Percentiles rank a stretch among this genome's conserved stretches.
phyloP scores from a whole-genome alignment of 2,797 vertebrate genomes.

The Anniella stebbinsi region DNA sequence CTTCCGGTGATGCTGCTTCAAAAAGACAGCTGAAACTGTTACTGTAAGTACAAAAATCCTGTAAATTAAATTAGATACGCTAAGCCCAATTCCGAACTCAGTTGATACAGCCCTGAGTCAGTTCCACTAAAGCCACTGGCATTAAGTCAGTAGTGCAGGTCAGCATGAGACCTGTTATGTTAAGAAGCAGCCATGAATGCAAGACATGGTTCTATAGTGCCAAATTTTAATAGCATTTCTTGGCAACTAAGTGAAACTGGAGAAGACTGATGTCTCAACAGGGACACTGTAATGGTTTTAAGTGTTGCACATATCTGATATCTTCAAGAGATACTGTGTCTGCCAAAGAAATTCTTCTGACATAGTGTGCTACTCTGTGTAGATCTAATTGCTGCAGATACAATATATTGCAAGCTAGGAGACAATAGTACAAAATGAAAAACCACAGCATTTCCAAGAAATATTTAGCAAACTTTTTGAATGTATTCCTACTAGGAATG shows the following conservation, averaged over 20 bases:
- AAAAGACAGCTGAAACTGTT: background rate
- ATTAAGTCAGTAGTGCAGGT: slow-evolving; percentile 30
- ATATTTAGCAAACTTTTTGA: slow-evolving; percentile 38
- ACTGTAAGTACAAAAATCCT: background rate
- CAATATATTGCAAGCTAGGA: slow-evolving; percentile 24
- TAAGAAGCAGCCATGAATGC: slow-evolving; percentile 5
- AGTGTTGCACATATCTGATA: slow-evolving; percentile 59
- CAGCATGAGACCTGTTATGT: background rate
- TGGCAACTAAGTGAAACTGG: slow-evolving; percentile 64
- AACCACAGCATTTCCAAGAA: slow-evolving; percentile 52
- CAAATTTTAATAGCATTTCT: slow-evolving; percentile 69
- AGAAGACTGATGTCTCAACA: slow-evolving; percentile 53
- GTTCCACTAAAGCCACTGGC: slow-evolving; percentile 34
- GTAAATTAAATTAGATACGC: slow-evolving; percentile 30
- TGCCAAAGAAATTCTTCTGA: slow-evolving; percentile 56
- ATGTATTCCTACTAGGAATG: background rate
- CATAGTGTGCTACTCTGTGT: slow-evolving; percentile 30
- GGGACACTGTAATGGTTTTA: slow-evolving; percentile 48
- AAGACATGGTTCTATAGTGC: background rate
- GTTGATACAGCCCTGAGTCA: background rate
- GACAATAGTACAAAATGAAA: slow-evolving; percentile 38
- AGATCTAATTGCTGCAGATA: slow-evolving; percentile 42
- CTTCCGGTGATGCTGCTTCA: background rate
- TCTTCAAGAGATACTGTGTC: slow-evolving; percentile 54
- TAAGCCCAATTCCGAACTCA: background rate